These are phyloP conservation scores for Clamator glandarius DNA, from an alignment of 2,797 vertebrate genomes.

Conservation along the genomic window DNA sequence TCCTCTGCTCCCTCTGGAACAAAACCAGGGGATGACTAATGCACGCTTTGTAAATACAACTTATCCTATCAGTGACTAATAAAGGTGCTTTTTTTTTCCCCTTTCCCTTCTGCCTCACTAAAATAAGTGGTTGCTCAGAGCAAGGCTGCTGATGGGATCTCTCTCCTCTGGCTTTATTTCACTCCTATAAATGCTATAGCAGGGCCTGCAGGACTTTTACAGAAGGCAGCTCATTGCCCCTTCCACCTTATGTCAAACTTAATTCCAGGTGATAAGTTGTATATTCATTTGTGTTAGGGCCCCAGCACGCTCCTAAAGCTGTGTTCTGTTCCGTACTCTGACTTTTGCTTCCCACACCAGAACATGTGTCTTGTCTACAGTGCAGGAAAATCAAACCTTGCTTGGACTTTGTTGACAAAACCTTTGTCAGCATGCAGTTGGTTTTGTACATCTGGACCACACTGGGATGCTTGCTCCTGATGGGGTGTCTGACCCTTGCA, in stretches of 20 bases:
- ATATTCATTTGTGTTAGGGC: background rate
- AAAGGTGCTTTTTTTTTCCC: background rate
- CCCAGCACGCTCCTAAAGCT: rapidly evolving
- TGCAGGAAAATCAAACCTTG: background rate
- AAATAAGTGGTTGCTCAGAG: background rate
- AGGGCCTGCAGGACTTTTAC: background rate
- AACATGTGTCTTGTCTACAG: background rate
- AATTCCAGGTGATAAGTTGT: background rate
- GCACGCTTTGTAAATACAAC: constrained; percentile 42
- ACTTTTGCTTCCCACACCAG: background rate
- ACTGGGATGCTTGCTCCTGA: background rate
- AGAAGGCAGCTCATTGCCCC: background rate
- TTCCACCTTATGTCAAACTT: background rate
- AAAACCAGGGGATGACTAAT: constrained; percentile 47
- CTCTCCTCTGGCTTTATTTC: background rate
- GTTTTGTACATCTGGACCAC: background rate
- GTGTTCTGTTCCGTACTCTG: background rate
- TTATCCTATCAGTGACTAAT: constrained; percentile 49
- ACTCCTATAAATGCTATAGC: background rate
- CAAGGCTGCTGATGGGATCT: background rate
- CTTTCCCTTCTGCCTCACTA: background rate
- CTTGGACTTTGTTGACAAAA: background rate
- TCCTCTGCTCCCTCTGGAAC: constrained; percentile 25
- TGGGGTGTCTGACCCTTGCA: background rate
- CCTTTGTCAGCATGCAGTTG: background rate